Conservation (phyloP, 2,113 vertebrate species). For the Podocnemis expansa region DNA sequence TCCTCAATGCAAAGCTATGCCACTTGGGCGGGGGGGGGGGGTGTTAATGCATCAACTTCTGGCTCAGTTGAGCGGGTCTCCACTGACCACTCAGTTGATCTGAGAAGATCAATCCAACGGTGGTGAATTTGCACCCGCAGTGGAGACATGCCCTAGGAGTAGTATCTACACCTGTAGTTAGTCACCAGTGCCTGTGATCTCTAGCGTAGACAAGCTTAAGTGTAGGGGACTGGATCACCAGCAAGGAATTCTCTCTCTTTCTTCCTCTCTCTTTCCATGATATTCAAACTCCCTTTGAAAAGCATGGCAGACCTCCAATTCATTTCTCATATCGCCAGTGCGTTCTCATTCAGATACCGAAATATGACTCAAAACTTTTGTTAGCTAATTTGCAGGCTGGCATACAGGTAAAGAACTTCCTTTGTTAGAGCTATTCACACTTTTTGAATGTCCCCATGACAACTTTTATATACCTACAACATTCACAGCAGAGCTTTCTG, state of each 20-base stretch:
- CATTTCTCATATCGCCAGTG: fast-evolving
- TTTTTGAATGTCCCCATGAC: constrained; percentile 56
- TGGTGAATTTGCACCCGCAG: too few species aligned
- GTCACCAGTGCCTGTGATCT: not conserved
- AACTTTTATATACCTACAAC: constrained; percentile 49
- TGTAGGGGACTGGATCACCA: not conserved
- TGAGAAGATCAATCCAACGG: too few species aligned
- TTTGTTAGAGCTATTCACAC: not conserved
- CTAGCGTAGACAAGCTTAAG: not conserved
- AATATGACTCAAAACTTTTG: not conserved
- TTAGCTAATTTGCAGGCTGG: constrained; percentile 44
- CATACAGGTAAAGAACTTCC: not conserved
- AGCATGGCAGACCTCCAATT: fast-evolving
- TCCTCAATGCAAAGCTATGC: too few species aligned
- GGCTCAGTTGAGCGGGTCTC: too few species aligned
- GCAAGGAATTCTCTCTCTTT: not conserved
- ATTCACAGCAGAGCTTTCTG: not conserved
- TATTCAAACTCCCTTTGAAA: not conserved
- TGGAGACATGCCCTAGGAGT: too few species aligned
- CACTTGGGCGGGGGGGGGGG: too few species aligned
- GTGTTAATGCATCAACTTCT: too few species aligned
- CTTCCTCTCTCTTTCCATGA: not conserved
- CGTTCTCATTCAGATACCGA: not conserved
- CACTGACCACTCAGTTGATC: too few species aligned
- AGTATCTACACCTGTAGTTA: not conserved